These are phyloP conservation scores for Machaerirhynchus nigripectus DNA, from an alignment of 2,113 vertebrate species.

Conservation along the genomic window DNA sequence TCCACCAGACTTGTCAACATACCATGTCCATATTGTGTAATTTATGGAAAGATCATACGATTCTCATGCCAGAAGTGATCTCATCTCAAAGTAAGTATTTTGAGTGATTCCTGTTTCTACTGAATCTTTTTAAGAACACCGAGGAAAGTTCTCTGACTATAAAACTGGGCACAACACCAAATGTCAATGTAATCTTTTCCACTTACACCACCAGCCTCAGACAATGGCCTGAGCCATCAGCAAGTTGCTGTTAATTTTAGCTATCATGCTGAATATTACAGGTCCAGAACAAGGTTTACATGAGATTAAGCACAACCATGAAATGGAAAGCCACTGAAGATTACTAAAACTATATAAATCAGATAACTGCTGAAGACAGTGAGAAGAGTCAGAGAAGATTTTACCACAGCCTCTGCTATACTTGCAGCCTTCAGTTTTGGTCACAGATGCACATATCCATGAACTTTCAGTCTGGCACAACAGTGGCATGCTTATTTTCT, in stretches of 20 bases:
- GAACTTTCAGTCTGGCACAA: neutral
- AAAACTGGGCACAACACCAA: neutral
- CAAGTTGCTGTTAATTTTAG: neutral
- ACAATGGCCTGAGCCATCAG: neutral
- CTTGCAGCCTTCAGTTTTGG: neutral
- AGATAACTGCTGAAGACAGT: neutral
- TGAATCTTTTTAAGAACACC: neutral
- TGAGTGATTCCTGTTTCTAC: neutral
- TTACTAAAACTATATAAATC: neutral
- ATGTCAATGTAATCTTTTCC: neutral
- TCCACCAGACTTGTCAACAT: neutral
- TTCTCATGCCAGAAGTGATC: neutral
- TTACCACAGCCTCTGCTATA: neutral
- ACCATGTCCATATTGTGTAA: neutral
- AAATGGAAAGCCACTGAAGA: neutral
- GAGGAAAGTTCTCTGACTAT: neutral
- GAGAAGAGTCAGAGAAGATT: neutral
- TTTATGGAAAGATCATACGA: neutral
- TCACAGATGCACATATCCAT: neutral
- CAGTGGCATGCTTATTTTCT: neutral
- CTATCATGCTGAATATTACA: neutral
- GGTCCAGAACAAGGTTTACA: neutral
- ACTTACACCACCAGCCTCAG: neutral
- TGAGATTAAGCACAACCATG: neutral
- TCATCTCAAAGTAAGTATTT: neutral